These are phyloP conservation scores for Microplitis mediator DNA, from an alignment of 1,140 invertebrate species.

Conservation along the genomic window DNA sequence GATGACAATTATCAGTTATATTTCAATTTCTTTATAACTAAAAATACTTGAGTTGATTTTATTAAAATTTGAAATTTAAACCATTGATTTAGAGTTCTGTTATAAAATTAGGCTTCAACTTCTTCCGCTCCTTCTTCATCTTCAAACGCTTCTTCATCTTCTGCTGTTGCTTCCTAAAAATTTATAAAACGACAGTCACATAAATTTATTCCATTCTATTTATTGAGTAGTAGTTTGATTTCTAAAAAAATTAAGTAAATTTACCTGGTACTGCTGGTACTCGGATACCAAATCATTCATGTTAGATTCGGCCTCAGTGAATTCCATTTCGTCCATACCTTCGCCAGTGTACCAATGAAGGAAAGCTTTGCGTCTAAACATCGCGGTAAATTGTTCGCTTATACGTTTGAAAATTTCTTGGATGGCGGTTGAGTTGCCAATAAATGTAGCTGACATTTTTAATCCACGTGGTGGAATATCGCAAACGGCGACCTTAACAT, in stretches of 20 bases:
- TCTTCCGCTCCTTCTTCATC: slow-evolving; percentile 32
- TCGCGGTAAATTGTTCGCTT: slow-evolving; percentile 71
- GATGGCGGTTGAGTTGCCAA: slow-evolving; percentile 75
- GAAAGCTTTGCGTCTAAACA: slow-evolving; percentile 84
- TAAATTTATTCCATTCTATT: neutral
- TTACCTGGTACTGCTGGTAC: slow-evolving; percentile 86
- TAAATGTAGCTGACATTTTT: slow-evolving; percentile 76
- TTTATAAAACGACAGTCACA: neutral
- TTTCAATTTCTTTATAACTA: neutral
- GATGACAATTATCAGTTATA: too few species aligned
- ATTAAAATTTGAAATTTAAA: neutral
- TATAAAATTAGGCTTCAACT: slow-evolving; percentile 16
- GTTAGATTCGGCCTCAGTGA: slow-evolving; percentile 80
- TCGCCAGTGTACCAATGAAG: slow-evolving; percentile 79
- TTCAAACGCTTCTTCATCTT: slow-evolving; percentile 32
- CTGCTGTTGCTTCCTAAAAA: slow-evolving; percentile 32
- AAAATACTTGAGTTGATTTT: neutral
- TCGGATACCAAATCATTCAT: slow-evolving; percentile 86
- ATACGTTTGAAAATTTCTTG: slow-evolving; percentile 74
- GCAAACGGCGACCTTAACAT: slow-evolving; percentile 76
- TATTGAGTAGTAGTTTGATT: neutral
- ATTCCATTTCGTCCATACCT: slow-evolving; percentile 86
- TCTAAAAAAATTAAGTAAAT: neutral
- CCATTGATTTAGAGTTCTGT: neutral
- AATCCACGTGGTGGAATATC: slow-evolving; percentile 75